These are phyloP conservation scores for Mormoops blainvillei DNA, from an alignment of 2,113 vertebrate species.

Conservation along the genomic window DNA sequence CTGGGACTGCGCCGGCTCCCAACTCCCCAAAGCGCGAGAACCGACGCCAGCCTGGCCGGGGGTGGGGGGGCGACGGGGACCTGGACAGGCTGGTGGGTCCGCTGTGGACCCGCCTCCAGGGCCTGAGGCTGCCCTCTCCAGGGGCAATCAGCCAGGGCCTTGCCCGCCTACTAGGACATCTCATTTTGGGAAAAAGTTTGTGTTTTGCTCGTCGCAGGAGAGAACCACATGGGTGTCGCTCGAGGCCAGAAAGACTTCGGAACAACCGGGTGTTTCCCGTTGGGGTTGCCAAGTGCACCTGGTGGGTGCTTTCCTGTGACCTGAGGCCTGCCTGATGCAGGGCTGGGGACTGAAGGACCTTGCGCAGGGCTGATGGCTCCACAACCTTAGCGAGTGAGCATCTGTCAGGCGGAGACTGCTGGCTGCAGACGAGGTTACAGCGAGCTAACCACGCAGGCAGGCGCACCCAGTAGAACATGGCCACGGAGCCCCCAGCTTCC, in stretches of 20 bases:
- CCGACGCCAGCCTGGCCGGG: accelerated
- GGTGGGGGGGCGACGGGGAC: too few relatives aligned
- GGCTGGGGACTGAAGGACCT: background rate
- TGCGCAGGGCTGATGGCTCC: accelerated
- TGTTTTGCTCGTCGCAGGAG: background rate
- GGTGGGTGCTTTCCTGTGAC: too few relatives aligned
- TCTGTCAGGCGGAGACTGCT: accelerated
- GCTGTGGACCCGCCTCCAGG: accelerated
- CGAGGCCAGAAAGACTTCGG: background rate
- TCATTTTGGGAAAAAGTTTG: background rate
- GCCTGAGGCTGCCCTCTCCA: background rate
- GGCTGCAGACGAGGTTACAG: background rate
- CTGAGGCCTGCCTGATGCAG: accelerated
- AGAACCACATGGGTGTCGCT: accelerated
- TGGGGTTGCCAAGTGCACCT: background rate
- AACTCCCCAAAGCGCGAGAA: background rate
- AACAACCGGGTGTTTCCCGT: accelerated
- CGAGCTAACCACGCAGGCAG: background rate
- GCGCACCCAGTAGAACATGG: background rate
- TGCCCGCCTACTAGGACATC: background rate
- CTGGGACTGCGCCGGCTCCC: accelerated
- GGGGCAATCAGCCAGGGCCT: background rate
- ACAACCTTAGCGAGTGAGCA: accelerated
- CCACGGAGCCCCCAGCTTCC: background rate
- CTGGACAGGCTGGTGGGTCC: accelerated